Evolutionary conservation across 2,888 invertebrate species (phyloP).

Genomic region (Platycheirus albimanus): DNA sequence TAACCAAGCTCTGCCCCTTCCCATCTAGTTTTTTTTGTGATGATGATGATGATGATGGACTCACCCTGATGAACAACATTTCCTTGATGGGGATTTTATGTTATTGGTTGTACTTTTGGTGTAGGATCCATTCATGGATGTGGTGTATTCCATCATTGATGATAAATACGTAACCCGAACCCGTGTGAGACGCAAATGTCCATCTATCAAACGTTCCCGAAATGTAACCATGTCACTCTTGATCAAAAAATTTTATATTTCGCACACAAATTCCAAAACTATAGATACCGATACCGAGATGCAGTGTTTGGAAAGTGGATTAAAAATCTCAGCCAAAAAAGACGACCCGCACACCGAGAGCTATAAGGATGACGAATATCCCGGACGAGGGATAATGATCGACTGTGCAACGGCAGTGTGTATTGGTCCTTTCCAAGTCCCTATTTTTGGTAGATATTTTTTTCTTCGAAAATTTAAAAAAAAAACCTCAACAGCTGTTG

Average conservation of each 20-base stretch:
- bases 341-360: slow-evolving; percentile 1
- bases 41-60: too few species aligned
- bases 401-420: slow-evolving; percentile 39
- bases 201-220: slow-evolving; percentile 75
- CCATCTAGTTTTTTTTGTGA: too few species aligned
- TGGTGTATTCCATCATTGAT: slow-evolving; percentile 53
- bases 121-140: slow-evolving; percentile 54
- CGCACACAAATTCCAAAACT: background rate
- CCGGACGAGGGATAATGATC: slow-evolving; percentile 45
- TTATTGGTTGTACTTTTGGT: slow-evolving; percentile 14
- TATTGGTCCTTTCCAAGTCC: slow-evolving; percentile 40
- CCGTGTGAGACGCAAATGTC: slow-evolving; percentile 75
- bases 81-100: slow-evolving; percentile 24
- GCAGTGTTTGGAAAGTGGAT: too few species aligned
- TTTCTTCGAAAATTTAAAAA: slow-evolving; percentile 16
- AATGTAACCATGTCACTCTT: slow-evolving; percentile 77
- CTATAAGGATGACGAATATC: slow-evolving; percentile 1
- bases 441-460: slow-evolving; percentile 16
- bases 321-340: background rate
- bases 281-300: too few species aligned
- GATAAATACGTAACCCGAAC: slow-evolving; percentile 70
- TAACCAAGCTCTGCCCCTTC: too few species aligned
- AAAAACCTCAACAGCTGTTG: slow-evolving; percentile 63
- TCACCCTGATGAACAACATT: slow-evolving; percentile 30
- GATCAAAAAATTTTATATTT: slow-evolving; percentile 12